Percentiles rank a stretch among this genome's conserved stretches.
These are phyloP conservation scores for Tragelaphus eurycerus DNA, from an alignment of 2,797 vertebrate genomes.

Conservation along the genomic window DNA sequence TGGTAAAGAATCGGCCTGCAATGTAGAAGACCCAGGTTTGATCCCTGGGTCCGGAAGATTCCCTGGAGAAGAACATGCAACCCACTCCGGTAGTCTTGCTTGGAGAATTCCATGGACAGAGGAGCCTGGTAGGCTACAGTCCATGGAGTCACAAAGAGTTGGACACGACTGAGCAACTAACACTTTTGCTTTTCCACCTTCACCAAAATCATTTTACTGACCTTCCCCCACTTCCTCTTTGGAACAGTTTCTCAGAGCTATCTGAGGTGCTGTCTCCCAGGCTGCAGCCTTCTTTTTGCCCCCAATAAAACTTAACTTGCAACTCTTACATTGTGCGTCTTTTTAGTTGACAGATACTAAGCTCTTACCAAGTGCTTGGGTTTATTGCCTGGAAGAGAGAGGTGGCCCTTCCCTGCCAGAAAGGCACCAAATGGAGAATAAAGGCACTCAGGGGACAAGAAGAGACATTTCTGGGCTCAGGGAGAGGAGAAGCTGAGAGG, in stretches of 20 bases:
- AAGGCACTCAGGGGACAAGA: neutral
- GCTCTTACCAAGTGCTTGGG: neutral
- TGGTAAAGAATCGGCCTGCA: neutral
- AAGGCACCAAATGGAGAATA: neutral
- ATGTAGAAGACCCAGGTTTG: neutral
- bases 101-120: neutral
- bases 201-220: neutral
- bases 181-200: neutral
- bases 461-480: neutral
- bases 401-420: neutral
- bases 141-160: neutral
- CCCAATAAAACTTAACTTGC: neutral
- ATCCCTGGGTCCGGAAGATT: neutral
- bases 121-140: neutral
- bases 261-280: neutral
- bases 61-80: neutral
- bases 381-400: neutral
- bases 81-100: neutral
- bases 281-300: neutral
- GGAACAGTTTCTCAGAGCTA: neutral
- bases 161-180: neutral
- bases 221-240: neutral
- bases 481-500: neutral
- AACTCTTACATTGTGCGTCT: neutral
- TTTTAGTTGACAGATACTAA: neutral